These are phyloP conservation scores for Heliothis virescens DNA, from an alignment of 1,140 invertebrate species.

Conservation along the genomic window DNA sequence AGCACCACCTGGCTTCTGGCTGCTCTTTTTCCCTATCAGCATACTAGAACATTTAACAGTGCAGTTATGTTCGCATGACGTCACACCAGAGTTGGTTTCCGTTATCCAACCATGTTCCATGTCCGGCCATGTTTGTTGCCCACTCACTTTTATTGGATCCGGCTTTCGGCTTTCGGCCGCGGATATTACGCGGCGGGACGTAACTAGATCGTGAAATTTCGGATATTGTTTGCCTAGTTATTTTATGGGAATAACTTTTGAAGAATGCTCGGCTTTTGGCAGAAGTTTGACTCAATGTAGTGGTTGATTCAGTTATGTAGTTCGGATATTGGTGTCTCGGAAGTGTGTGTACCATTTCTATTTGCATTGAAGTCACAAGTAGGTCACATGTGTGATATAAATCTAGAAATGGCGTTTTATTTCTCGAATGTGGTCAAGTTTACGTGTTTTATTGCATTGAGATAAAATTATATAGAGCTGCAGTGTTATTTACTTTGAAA, in stretches of 20 bases:
- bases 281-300: conserved; percentile 11
- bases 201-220: conserved; percentile 38
- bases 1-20: neutral
- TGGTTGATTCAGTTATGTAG: conserved; percentile 23
- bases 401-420: conserved; percentile 4
- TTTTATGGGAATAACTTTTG: conserved; percentile 34
- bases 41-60: neutral
- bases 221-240: conserved; percentile 35
- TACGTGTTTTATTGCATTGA: conserved; percentile 13
- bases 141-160: conserved; percentile 38
- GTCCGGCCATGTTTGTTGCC: conserved; percentile 18
- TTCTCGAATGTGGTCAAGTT: conserved; percentile 22
- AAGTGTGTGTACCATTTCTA: conserved; percentile 1
- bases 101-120: conserved; percentile 5
- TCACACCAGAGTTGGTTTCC: conserved; percentile 31
- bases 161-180: conserved; percentile 29
- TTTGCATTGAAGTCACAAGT: conserved; percentile 18
- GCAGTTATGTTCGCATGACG: conserved; percentile 12
- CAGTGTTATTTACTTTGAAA: conserved; percentile 13
- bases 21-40: neutral
- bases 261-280: conserved; percentile 12
- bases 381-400: conserved; percentile 13
- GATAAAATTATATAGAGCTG: conserved; percentile 8
- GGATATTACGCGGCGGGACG: conserved; percentile 22
- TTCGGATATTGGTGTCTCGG: conserved; percentile 21